phyloP scores from a whole-genome alignment of 2,113 vertebrate genomes.

The Trogon surrucura region DNA sequence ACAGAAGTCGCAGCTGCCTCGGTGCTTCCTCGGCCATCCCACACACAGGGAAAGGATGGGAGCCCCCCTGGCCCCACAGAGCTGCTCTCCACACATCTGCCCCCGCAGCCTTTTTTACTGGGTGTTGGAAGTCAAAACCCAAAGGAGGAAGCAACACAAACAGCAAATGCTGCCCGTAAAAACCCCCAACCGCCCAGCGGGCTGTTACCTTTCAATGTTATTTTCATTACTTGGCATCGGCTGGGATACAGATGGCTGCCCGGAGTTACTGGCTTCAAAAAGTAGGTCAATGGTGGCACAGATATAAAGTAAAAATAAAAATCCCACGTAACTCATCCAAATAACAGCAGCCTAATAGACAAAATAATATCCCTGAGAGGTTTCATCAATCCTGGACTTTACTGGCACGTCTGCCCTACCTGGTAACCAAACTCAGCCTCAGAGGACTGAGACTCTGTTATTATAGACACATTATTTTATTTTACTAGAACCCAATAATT shows the following conservation, averaged over 20 bases:
- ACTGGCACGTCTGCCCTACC: background rate
- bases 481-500: background rate
- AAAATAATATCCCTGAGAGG: background rate
- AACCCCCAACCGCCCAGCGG: accelerated
- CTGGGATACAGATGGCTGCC: conserved; percentile 15
- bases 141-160: background rate
- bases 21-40: background rate
- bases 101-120: background rate
- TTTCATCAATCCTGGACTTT: background rate
- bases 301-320: background rate
- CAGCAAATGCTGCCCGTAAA: background rate
- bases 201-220: background rate
- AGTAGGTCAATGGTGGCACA: background rate
- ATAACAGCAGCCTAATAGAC: background rate
- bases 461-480: background rate
- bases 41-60: accelerated
- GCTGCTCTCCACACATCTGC: background rate
- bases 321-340: background rate
- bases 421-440: background rate
- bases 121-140: background rate
- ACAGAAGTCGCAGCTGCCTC: background rate
- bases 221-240: background rate
- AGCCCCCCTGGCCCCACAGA: accelerated
- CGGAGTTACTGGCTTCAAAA: background rate
- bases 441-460: background rate